These are phyloP conservation scores for Sarotherodon lohbergeri DNA, from an alignment of 2,113 vertebrate species.

Conservation along the genomic window DNA sequence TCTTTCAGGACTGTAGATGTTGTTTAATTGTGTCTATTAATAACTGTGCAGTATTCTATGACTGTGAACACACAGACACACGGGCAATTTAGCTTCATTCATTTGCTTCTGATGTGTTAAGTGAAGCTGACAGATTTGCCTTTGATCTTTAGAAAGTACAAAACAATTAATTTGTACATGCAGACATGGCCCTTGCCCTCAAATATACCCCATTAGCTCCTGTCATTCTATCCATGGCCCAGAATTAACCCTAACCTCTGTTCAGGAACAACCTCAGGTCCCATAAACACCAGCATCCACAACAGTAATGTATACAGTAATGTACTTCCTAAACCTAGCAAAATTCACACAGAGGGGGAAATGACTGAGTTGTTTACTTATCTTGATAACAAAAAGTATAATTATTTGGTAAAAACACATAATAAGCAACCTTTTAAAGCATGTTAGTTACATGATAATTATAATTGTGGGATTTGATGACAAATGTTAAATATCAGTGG, in stretches of 20 bases:
- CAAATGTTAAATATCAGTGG: not conserved
- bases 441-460: not conserved
- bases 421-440: not conserved
- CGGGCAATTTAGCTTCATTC: not conserved
- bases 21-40: not conserved
- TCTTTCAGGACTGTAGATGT: not conserved
- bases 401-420: not conserved
- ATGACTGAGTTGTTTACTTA: not conserved
- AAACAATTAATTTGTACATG: slow-evolving; percentile 45
- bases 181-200: slow-evolving; percentile 35
- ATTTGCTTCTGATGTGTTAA: slow-evolving; percentile 20
- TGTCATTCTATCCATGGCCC: slow-evolving; percentile 36
- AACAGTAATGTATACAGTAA: slow-evolving; percentile 37
- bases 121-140: slow-evolving; percentile 31
- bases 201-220: slow-evolving; percentile 6
- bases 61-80: not conserved
- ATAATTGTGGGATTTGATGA: not conserved
- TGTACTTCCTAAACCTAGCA: slow-evolving; percentile 18
- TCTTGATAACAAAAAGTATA: not conserved
- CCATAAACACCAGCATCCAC: slow-evolving; percentile 29
- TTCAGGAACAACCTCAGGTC: slow-evolving; percentile 20
- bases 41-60: not conserved
- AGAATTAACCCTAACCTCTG: slow-evolving; percentile 24
- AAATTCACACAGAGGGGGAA: not conserved
- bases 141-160: slow-evolving; percentile 51